phyloP scores from a whole-genome alignment of 37 sponge, comb jelly and placozoan species.

The Bolinopsis microptera region DNA sequence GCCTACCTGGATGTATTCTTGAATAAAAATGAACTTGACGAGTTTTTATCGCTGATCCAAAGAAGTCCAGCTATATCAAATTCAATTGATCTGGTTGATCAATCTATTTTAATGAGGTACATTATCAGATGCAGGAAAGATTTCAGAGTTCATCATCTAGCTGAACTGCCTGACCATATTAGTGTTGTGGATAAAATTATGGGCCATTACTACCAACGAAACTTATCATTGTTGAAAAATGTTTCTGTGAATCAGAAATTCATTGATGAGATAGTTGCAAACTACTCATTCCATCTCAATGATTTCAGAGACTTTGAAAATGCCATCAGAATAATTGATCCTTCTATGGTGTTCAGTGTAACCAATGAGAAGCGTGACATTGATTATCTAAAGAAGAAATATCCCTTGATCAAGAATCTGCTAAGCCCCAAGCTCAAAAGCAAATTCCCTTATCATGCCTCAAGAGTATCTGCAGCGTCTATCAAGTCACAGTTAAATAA shows the following conservation, averaged over 20 bases:
- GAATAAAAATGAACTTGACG: constrained; percentile 18
- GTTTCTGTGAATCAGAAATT: background rate
- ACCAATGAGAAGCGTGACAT: too few species aligned
- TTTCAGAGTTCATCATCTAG: background rate
- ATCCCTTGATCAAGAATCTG: background rate
- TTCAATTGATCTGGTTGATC: background rate
- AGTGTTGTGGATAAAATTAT: background rate
- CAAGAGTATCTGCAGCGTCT: background rate
- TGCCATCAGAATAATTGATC: background rate
- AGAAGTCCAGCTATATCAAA: background rate
- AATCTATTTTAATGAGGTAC: background rate
- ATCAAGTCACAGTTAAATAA: background rate
- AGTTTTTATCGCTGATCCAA: background rate
- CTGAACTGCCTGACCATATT: background rate
- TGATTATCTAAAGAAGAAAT: background rate
- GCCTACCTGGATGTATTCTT: constrained; percentile 28
- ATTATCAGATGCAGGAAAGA: background rate
- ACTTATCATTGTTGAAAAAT: background rate
- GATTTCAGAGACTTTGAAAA: constrained; percentile 24
- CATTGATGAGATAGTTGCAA: background rate
- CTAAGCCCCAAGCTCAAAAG: background rate
- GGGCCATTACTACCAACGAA: background rate
- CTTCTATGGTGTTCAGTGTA: background rate
- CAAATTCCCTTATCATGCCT: background rate
- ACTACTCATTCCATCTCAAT: background rate